Conservation (phyloP, 2,888 invertebrate genomes). For the Agrotis clavis region DNA sequence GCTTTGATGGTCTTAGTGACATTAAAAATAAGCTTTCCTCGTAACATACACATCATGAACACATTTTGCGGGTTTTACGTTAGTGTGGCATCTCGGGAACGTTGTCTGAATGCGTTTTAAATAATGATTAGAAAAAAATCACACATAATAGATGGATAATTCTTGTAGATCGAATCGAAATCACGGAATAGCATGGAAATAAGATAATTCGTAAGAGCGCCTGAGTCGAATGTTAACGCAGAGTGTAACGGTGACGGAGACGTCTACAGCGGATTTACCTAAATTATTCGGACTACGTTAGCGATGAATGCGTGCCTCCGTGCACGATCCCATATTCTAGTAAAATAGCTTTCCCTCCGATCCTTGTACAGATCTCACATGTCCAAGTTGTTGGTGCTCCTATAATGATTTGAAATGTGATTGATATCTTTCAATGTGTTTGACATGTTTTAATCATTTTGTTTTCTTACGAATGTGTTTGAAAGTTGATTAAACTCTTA, state of each 20-base stretch:
- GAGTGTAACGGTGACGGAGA: constrained; percentile 82
- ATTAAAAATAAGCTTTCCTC: constrained; percentile 74
- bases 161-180: constrained; percentile 78
- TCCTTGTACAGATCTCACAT: constrained; percentile 22
- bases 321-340: constrained; percentile 72
- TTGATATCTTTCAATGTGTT: background rate
- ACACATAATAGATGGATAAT: constrained; percentile 59
- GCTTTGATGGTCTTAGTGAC: constrained; percentile 78
- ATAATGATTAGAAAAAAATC: constrained; percentile 71
- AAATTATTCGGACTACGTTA: constrained; percentile 87
- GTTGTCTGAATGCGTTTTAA: constrained; percentile 70
- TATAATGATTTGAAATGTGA: constrained; percentile 2
- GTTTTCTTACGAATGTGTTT: constrained; percentile 1
- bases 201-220: constrained; percentile 83
- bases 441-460: background rate
- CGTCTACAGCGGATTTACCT: constrained; percentile 86
- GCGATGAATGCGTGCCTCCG: constrained; percentile 78
- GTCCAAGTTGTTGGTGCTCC: constrained; percentile 1
- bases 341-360: constrained; percentile 44
- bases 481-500: background rate
- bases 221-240: constrained; percentile 82
- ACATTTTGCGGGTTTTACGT: constrained; percentile 54
- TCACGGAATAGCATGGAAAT: constrained; percentile 82
- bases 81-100: constrained; percentile 63
- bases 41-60: constrained; percentile 65